A percentile compares a stretch with the other conserved stretches of the same genome.
phyloP scores from a whole-genome alignment of 1,140 invertebrate genomes.

The Formica selysi region DNA sequence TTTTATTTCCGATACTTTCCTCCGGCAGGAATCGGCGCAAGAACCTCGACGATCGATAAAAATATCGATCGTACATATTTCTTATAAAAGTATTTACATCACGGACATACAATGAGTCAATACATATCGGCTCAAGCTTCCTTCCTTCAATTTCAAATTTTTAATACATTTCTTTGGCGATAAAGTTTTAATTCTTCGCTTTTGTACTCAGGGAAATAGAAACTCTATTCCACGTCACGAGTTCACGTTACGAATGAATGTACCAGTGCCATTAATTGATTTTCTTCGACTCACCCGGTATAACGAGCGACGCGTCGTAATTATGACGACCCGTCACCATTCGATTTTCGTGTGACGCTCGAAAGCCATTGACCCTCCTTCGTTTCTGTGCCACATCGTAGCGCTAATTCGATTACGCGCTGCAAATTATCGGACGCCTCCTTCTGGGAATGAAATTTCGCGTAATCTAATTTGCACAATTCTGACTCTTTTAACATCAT shows the following conservation, averaged over 20 bases:
- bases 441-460: background rate
- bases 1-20: slow-evolving; percentile 19
- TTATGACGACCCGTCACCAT: background rate
- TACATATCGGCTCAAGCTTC: background rate
- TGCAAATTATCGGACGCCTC: background rate
- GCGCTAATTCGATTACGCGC: slow-evolving; percentile 33
- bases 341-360: slow-evolving; percentile 41
- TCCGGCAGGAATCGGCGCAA: background rate
- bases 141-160: background rate
- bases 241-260: background rate
- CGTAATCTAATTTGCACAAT: background rate
- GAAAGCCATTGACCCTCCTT: slow-evolving; percentile 37
- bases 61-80: no score
- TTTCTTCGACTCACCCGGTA: background rate
- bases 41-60: background rate
- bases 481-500: background rate
- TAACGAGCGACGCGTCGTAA: background rate
- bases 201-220: background rate
- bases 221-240: no score
- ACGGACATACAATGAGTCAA: no score
- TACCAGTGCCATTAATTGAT: background rate
- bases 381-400: slow-evolving; percentile 16
- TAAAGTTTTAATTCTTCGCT: background rate
- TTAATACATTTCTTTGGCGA: background rate
- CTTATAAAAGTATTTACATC: background rate